Evolutionary conservation across 1,140 invertebrate species (phyloP), one percentile per base, ranked within the genome.

Genomic region (Diabrotica virgifera): DNA sequence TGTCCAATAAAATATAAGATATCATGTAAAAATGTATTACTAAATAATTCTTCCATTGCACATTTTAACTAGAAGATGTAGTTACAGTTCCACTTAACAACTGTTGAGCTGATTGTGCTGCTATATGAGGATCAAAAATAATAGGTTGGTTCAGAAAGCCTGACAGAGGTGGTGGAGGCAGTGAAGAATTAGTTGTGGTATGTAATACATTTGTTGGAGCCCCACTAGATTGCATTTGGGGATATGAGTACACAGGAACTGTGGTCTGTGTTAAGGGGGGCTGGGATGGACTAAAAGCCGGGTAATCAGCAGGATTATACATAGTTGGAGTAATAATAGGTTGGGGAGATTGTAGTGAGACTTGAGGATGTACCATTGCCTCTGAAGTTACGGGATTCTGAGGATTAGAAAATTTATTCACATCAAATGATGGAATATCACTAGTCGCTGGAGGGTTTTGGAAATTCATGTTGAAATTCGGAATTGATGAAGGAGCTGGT

Each of bases 91-190:
- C 72, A 66, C 71, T 73, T 13, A 79, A 65, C 10, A 79, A 68
- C 59, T 77, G 74, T 59, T 78, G 77, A 10, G 78, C 78, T 36
- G 77, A 78, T 65, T 70, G 71, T 6, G 78, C 78, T 7, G 78
- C 78, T 62, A 79, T 74, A 7, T 73, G 71, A 0, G 77, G 78
- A 72, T 79, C 77, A 64, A 72, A 79, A 59, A 78, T 67, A 9
- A 76, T 64, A 5, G 52, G 69, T 59, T 63, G 69, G n/a, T 57
- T 14, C 38, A 62, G 60, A 53, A 65, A 57, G 14, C 46, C 12
- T 46, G 68, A 58, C 10, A 62, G 24, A 12, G 60, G 60, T 12
- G 60, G 60, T 53, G 60, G 60, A 9, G 51, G 62, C 10, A 52
- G 11, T 36, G 63, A 46, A 57, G 40, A 53, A 59, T 36, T 64